These are phyloP conservation scores for Nudaria mundana DNA, from an alignment of 2,888 invertebrate species.

Conservation along the genomic window DNA sequence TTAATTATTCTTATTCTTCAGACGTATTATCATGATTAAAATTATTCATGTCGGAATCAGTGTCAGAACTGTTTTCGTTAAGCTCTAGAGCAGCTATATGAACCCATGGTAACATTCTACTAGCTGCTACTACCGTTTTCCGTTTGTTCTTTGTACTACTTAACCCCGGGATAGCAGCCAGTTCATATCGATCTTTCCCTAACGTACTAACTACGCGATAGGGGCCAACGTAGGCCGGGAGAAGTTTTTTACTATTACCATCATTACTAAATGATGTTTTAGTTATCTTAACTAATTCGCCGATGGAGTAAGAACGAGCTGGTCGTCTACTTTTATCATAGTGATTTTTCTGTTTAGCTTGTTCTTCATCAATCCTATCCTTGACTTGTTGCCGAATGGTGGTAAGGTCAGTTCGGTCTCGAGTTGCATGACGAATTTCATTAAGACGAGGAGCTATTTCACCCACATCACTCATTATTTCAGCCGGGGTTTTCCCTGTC, in stretches of 20 bases:
- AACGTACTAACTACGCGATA: background rate
- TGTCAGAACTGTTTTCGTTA: background rate
- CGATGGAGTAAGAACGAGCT: background rate
- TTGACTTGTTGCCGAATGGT: no score
- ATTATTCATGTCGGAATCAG: no score
- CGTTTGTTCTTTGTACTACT: background rate
- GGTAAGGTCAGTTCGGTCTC: no score
- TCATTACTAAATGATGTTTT: background rate
- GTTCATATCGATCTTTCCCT: background rate
- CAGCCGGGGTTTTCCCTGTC: background rate
- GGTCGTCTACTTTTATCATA: background rate
- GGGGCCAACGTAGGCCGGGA: background rate
- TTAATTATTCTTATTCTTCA: no score
- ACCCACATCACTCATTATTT: background rate
- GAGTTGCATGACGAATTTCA: no score
- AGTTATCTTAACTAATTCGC: background rate
- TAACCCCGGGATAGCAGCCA: background rate
- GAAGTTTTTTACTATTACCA: background rate
- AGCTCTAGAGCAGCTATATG: background rate
- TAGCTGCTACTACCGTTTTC: background rate
- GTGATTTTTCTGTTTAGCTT: background rate
- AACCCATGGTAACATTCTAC: background rate
- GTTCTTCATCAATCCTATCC: no score
- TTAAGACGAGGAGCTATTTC: background rate
- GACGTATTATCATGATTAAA: no score